Percentiles rank a stretch among this genome's conserved stretches.
Evolutionary conservation across 2,888 invertebrate species (phyloP).

Genomic region (Maniola hyperantus): DNA sequence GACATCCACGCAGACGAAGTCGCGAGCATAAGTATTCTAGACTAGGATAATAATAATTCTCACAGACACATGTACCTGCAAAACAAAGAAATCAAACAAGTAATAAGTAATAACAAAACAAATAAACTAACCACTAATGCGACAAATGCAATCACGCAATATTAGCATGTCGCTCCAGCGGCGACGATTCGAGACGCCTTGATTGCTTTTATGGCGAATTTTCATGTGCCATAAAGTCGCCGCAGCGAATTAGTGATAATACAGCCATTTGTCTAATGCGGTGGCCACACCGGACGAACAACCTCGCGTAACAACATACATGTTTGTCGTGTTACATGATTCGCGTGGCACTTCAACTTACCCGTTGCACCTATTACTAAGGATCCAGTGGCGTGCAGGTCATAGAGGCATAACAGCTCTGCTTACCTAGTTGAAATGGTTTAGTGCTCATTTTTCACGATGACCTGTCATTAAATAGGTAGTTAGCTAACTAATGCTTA

Average conservation of each 20-base stretch:
- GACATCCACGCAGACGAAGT: too few species aligned
- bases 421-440: too few species aligned
- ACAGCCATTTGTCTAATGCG: constrained; percentile 36
- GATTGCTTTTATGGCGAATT: constrained; percentile 52
- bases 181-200: constrained; percentile 48
- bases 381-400: too few species aligned
- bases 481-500: too few species aligned
- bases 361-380: too few species aligned
- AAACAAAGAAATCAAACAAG: too few species aligned
- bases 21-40: too few species aligned
- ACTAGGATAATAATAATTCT: constrained; percentile 5
- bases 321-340: too few species aligned
- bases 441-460: too few species aligned
- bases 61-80: background rate
- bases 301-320: background rate
- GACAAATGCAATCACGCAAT: constrained; percentile 33
- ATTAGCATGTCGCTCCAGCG: constrained; percentile 26
- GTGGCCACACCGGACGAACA: background rate
- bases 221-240: constrained; percentile 47
- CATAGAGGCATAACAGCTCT: too few species aligned
- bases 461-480: too few species aligned
- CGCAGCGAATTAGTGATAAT: constrained; percentile 57
- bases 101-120: constrained; percentile 16
- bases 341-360: too few species aligned
- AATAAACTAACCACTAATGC: constrained; percentile 15